phyloP scores from a whole-genome alignment of 1,140 invertebrate genomes.

The Homalodisca vitripennis region DNA sequence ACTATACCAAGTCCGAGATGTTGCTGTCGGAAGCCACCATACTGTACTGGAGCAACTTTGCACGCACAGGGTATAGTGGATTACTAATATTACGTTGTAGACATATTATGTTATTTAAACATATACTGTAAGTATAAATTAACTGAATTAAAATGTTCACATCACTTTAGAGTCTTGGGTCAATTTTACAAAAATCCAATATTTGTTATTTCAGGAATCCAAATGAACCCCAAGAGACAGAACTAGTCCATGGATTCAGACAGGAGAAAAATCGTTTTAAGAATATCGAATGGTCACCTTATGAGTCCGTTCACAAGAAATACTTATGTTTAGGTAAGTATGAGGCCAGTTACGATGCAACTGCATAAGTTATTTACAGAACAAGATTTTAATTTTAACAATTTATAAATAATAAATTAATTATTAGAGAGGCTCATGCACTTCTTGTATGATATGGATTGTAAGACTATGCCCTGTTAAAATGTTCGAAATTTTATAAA shows the following conservation, averaged over 20 bases:
- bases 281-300: slow-evolving; percentile 88
- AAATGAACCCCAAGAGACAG: slow-evolving; percentile 74
- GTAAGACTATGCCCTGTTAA: no score
- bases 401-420: no score
- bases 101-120: no score
- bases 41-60: slow-evolving; percentile 96
- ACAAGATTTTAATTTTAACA: no score
- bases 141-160: not conserved
- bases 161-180: no score
- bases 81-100: no score
- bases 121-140: no score
- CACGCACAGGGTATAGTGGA: slow-evolving; percentile 88
- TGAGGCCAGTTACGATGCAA: no score
- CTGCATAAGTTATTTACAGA: no score
- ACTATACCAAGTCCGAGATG: slow-evolving; percentile 88
- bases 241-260: slow-evolving; percentile 61
- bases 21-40: slow-evolving; percentile 90
- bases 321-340: slow-evolving; percentile 82
- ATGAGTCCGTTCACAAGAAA: slow-evolving; percentile 88
- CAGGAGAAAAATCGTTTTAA: slow-evolving; percentile 75
- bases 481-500: no score
- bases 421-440: no score
- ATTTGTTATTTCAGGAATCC: slow-evolving; percentile 68
- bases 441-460: no score
- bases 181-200: not conserved